Conservation (phyloP, 2,113 vertebrate species). For the Cisticola juncidis region DNA sequence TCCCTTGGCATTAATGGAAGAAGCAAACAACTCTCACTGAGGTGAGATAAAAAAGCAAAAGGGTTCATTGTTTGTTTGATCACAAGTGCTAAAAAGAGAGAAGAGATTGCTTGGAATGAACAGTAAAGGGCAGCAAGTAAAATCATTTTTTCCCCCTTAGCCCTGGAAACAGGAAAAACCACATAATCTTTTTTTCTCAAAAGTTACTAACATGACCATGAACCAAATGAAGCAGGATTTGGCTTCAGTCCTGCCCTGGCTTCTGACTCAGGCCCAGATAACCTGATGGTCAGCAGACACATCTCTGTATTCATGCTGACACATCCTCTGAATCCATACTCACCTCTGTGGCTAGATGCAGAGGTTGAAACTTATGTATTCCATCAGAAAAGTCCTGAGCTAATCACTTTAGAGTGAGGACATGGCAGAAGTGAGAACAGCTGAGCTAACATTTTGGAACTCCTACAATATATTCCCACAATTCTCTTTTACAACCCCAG, state of each 20-base stretch:
- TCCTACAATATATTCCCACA: constrained; percentile 7
- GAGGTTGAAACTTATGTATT: neutral
- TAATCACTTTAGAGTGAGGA: neutral
- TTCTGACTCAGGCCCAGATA: neutral
- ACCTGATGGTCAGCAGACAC: neutral
- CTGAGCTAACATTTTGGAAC: constrained; percentile 15
- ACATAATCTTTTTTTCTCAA: neutral
- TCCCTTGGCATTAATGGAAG: constrained; percentile 10
- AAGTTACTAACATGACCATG: neutral
- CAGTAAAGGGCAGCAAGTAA: neutral
- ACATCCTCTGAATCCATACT: neutral
- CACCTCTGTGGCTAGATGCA: neutral
- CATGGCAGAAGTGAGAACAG: neutral
- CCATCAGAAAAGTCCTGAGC: neutral
- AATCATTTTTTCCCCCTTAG: neutral
- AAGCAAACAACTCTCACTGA: neutral
- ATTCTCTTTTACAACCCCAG: neutral
- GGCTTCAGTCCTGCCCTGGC: neutral
- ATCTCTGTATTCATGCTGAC: neutral
- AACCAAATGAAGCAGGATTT: neutral
- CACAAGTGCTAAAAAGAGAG: constrained; percentile 7
- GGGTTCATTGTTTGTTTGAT: constrained; percentile 52
- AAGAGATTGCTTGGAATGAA: neutral
- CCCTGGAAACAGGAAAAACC: neutral
- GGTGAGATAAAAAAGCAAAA: neutral